Percentiles rank a stretch among this genome's conserved stretches.
phyloP scores from a whole-genome alignment of 2,113 vertebrate species.

The Phoenicopterus ruber region DNA sequence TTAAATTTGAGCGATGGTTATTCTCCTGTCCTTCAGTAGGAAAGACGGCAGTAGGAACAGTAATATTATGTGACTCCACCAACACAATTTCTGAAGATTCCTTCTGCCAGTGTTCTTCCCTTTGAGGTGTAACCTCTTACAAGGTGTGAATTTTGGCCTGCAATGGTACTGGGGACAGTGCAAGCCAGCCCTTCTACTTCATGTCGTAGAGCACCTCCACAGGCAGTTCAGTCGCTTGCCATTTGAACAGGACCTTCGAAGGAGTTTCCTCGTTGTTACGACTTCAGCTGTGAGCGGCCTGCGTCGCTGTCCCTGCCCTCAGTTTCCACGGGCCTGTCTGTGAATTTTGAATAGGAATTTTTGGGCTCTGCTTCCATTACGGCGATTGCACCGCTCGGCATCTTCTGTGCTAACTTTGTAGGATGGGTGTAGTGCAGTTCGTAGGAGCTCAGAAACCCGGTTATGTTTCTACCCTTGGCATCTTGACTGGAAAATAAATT shows the following conservation, averaged over 20 bases:
- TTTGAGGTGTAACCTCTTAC: neutral
- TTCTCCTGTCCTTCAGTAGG: neutral
- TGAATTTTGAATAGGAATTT: neutral
- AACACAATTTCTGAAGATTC: neutral
- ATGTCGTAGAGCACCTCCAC: rapidly evolving
- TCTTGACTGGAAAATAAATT: neutral
- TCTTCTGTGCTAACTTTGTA: neutral
- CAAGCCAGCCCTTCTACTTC: neutral
- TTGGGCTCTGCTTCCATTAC: neutral
- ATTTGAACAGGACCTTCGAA: neutral
- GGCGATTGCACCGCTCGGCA: rapidly evolving
- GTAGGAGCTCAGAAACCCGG: neutral
- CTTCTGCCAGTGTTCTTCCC: neutral
- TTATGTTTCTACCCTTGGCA: neutral
- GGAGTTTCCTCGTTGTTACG: neutral
- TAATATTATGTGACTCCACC: neutral
- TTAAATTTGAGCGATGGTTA: neutral
- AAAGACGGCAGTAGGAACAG: neutral
- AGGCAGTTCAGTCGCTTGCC: neutral
- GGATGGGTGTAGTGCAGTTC: neutral
- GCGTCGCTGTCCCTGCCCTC: neutral
- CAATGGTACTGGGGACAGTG: rapidly evolving
- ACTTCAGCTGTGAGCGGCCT: neutral
- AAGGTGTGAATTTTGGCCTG: neutral
- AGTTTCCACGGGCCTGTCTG: neutral